These are phyloP conservation scores for Phylloscopus trochilus DNA, from an alignment of 2,113 vertebrate genomes.

Conservation along the genomic window DNA sequence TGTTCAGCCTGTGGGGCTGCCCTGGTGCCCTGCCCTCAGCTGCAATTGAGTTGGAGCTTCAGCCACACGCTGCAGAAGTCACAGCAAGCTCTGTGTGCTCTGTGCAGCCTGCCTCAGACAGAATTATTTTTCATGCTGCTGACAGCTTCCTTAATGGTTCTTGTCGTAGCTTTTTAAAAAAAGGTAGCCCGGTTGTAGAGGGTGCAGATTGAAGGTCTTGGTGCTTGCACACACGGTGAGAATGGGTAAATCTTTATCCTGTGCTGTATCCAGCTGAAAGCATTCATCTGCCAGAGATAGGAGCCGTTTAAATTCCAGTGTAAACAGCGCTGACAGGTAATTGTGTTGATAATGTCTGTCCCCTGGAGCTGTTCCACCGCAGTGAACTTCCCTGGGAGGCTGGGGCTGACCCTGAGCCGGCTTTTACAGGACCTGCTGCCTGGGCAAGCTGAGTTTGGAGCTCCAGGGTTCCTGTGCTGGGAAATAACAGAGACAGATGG, in stretches of 20 bases:
- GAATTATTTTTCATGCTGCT: background rate
- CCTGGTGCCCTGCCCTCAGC: background rate
- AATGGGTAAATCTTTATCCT: background rate
- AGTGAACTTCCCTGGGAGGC: accelerated
- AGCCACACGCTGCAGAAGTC: background rate
- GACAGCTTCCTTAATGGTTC: background rate
- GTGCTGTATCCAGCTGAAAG: background rate
- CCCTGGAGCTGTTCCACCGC: background rate
- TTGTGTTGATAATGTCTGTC: background rate
- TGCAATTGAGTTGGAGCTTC: background rate
- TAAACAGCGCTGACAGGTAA: background rate
- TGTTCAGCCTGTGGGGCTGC: background rate
- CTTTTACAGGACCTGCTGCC: background rate
- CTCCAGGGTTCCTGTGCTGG: background rate
- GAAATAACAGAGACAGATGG: accelerated
- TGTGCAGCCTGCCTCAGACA: background rate
- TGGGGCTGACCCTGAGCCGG: background rate
- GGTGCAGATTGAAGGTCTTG: background rate
- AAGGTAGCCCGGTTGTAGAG: background rate
- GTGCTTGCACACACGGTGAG: accelerated
- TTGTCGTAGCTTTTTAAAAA: background rate
- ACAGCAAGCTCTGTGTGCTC: background rate
- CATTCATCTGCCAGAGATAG: background rate
- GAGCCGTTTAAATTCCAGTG: background rate
- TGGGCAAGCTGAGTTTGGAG: background rate